Evolutionary conservation across 2,797 vertebrate species (phyloP).

Genomic region (Heterohyrax brucei): DNA sequence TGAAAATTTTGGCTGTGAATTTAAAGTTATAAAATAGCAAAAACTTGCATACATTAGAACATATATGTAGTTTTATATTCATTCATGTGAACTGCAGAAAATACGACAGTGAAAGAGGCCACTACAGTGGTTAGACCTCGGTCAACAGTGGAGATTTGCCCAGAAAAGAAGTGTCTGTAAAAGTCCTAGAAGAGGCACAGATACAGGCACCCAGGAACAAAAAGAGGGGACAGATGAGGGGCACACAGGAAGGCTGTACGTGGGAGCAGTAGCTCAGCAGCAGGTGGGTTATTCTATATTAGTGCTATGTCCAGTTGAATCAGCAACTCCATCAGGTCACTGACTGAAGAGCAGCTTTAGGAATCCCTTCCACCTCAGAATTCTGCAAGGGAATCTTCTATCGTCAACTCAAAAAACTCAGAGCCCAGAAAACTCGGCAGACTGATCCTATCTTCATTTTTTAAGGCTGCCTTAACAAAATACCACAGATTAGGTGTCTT

Average conservation of each 20-base stretch:
- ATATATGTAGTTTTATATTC: background rate
- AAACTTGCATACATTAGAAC: constrained; percentile 19
- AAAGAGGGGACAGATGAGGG: background rate
- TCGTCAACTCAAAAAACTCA: background rate
- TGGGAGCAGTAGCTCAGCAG: background rate
- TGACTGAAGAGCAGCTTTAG: background rate
- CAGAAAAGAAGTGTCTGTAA: background rate
- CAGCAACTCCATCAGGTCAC: background rate
- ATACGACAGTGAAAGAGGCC: background rate
- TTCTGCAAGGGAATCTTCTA: background rate
- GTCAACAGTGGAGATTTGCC: background rate
- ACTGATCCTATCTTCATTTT: background rate
- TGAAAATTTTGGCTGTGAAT: constrained; percentile 22
- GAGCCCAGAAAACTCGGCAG: background rate
- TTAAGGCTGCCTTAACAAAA: background rate
- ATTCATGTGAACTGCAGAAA: background rate
- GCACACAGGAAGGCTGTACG: background rate
- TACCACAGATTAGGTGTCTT: background rate
- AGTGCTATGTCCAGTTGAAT: background rate
- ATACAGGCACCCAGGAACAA: background rate
- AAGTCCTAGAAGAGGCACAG: background rate
- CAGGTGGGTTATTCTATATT: fast-evolving
- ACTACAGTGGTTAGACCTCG: background rate
- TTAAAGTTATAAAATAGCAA: constrained; percentile 53
- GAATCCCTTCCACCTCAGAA: background rate